Conservation (phyloP, 2,797 vertebrate genomes). For the Channa striata region DNA sequence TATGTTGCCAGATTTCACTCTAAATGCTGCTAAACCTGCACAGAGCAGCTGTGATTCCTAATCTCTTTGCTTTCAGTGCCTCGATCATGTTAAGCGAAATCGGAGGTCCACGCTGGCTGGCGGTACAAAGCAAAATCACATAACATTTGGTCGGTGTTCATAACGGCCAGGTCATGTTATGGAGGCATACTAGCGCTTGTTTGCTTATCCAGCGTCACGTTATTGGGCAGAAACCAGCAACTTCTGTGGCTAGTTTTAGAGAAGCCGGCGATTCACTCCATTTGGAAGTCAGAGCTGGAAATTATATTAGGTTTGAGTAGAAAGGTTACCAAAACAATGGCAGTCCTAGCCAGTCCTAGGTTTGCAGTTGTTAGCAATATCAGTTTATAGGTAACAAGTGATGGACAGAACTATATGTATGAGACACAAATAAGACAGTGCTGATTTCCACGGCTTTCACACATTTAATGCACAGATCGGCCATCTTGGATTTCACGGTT, state of each 20-base stretch:
- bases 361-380: too few species aligned
- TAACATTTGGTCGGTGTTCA: neutral
- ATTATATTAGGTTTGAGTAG: too few species aligned
- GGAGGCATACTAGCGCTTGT: neutral
- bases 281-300: too few species aligned
- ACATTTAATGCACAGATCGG: too few species aligned
- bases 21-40: constrained; percentile 65
- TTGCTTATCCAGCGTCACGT: neutral
- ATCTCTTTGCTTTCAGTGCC: constrained; percentile 29
- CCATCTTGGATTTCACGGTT: too few species aligned
- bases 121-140: neutral
- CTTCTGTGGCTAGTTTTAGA: constrained; percentile 3
- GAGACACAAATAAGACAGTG: too few species aligned
- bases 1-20: constrained; percentile 58
- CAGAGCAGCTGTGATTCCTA: constrained; percentile 29
- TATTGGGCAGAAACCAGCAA: neutral
- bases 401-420: too few species aligned
- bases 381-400: too few species aligned
- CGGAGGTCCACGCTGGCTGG: neutral
- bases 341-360: too few species aligned
- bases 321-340: too few species aligned
- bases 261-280: neutral
- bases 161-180: neutral
- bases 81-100: neutral
- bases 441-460: too few species aligned